Evolutionary conservation across 1,140 invertebrate genomes (phyloP).

Genomic region (Calliopsis andreniformis): DNA sequence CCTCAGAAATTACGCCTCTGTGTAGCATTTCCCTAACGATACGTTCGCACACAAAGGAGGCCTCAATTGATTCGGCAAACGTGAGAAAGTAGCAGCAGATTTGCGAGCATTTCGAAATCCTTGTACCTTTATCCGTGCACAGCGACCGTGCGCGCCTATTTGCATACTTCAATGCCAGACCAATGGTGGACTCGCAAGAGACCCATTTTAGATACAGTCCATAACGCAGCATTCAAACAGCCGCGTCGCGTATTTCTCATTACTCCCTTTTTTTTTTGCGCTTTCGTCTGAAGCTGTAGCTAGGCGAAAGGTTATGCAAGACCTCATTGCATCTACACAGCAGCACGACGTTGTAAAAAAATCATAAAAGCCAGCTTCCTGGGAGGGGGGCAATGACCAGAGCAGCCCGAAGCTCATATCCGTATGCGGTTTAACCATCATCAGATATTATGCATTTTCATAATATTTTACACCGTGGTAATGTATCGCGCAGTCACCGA

Average conservation of each 20-base stretch:
- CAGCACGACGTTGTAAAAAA: constrained; percentile 70
- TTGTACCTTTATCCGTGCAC: constrained; percentile 31
- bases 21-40: too few species aligned
- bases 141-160: constrained; percentile 30
- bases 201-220: constrained; percentile 61
- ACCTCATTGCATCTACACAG: constrained; percentile 43
- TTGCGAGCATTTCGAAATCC: constrained; percentile 28
- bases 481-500: constrained; percentile 51
- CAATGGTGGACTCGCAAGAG: constrained; percentile 36
- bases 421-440: constrained; percentile 69
- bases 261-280: constrained; percentile 43
- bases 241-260: constrained; percentile 48
- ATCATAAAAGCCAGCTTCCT: constrained; percentile 66
- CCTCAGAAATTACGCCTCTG: too few species aligned
- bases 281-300: constrained; percentile 11
- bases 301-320: constrained; percentile 57
- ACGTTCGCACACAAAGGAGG: neutral
- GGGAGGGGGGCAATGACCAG: constrained; percentile 24
- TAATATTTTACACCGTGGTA: constrained; percentile 67
- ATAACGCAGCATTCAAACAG: constrained; percentile 58
- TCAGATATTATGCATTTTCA: constrained; percentile 73
- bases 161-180: constrained; percentile 41
- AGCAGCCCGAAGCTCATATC: constrained; percentile 23
- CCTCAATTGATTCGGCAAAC: neutral
- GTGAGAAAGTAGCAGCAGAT: neutral